Conservation (phyloP, 2,797 vertebrate genomes). For the Botia kubotai region DNA sequence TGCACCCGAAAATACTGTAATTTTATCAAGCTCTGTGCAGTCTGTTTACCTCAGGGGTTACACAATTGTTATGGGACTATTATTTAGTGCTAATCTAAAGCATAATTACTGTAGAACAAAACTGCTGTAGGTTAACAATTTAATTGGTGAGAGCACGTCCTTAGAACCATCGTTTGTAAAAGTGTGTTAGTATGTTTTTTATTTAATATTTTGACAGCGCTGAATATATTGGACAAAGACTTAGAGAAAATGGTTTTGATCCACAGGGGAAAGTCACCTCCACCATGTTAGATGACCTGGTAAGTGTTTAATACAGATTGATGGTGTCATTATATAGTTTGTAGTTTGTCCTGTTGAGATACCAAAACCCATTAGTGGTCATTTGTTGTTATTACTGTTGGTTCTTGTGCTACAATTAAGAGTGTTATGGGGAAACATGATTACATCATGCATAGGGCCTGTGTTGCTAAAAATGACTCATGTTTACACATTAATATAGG, state of each 20-base stretch:
- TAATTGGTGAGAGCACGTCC: no score
- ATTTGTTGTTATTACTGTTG: neutral
- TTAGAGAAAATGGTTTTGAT: constrained; percentile 86
- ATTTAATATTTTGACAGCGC: constrained; percentile 68
- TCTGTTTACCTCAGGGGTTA: neutral
- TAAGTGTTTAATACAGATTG: constrained; percentile 64
- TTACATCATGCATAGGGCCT: neutral
- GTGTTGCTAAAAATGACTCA: neutral
- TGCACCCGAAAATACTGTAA: neutral
- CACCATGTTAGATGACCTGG: constrained; percentile 85
- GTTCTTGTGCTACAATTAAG: neutral
- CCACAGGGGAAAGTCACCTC: constrained; percentile 80
- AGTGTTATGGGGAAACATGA: neutral
- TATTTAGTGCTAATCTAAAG: no score
- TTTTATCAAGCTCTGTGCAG: neutral
- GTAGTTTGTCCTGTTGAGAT: neutral
- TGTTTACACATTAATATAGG: constrained; percentile 68
- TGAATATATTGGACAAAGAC: constrained; percentile 85
- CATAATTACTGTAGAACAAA: no score
- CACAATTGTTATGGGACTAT: neutral
- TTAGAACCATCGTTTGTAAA: neutral
- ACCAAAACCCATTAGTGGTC: neutral
- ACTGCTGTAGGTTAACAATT: no score
- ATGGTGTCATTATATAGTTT: neutral
- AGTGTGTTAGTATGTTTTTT: neutral